phyloP scores from a whole-genome alignment of 1,140 invertebrate species.

The Drosophila kepulauana region DNA sequence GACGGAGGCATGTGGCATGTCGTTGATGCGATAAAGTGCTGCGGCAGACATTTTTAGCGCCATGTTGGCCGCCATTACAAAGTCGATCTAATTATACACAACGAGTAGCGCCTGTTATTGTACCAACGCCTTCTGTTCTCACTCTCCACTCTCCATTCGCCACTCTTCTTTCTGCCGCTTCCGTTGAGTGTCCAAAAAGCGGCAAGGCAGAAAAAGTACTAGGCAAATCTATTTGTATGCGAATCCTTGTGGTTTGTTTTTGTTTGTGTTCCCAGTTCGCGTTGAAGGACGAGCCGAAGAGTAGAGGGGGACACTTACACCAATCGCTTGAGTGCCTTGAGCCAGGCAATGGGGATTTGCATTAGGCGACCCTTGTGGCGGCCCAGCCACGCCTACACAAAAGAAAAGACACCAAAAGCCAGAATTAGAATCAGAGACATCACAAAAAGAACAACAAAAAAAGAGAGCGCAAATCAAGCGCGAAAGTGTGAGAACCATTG shows the following conservation, averaged over 20 bases:
- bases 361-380: constrained; percentile 23
- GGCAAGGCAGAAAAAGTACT: constrained; percentile 25
- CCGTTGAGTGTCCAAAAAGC: background rate
- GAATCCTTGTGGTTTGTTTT: constrained; percentile 54
- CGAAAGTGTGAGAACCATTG: constrained; percentile 39
- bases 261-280: constrained; percentile 19
- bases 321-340: constrained; percentile 42
- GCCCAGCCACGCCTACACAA: background rate
- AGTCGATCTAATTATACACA: constrained; percentile 69
- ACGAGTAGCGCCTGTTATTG: constrained; percentile 50
- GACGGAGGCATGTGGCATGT: background rate
- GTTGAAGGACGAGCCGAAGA: constrained; percentile 1
- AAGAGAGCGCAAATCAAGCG: constrained; percentile 16
- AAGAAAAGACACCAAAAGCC: background rate
- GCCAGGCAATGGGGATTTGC: constrained; percentile 45
- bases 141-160: background rate
- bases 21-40: constrained; percentile 61
- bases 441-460: background rate
- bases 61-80: constrained; percentile 67
- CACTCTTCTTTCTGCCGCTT: background rate
- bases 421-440: background rate
- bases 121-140: constrained; percentile 28
- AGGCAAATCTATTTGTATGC: constrained; percentile 62
- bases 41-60: constrained; percentile 65
- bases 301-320: constrained; percentile 22